Base-by-base conservation (phyloP, 2,888 invertebrate species). In the Apeira syringaria region DNA sequence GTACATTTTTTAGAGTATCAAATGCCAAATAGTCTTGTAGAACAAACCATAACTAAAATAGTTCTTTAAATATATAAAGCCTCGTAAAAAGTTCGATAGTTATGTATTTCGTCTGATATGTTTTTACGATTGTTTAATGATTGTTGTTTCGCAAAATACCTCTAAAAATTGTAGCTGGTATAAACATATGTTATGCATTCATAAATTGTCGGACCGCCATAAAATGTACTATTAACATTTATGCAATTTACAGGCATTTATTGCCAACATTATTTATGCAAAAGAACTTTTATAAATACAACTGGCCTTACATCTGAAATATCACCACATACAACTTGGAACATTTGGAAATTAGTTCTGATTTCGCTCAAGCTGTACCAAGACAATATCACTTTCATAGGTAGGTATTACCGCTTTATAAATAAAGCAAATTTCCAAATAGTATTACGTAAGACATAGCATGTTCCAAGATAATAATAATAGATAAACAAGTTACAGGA, bases 91-190 rank as follows among this genome's bases (percentile, higher is more conserved):
- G 7, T 20, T 20, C 24, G 9, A 24, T 24, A 9, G 24, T 24
- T 24, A 24, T 24, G 3, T 24, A 24, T 24, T 24, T 9, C 24
- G 24, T 24, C 3, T 24, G 9, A 47, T 39, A 43, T 39, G 18
- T 40, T 47, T 45, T 47, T 24, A 24, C 24, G 24, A 24, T 24
- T 9, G 24, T 43, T 47, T 47, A 43, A 47, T 30, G 42, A 13
- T 29, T 43, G 31, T 42, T 43, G 39, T 47, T 47, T 43, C 42
- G 39, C 43, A 32, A 31, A 47, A 39, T 32, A 42, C 31, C 17
- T 30, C 34, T 35, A 27, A 38, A 45, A 37, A 24, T 42, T 31
- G 34, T 42, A 31, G 34, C 34, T 17, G 22, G 10, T 30, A 38
- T 45, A 38, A 35, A 45, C 27, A 33, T 44, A 20, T 25, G 44